Base-by-base conservation (phyloP, 2,888 invertebrate genomes). In the Coleophora flavipennella region DNA sequence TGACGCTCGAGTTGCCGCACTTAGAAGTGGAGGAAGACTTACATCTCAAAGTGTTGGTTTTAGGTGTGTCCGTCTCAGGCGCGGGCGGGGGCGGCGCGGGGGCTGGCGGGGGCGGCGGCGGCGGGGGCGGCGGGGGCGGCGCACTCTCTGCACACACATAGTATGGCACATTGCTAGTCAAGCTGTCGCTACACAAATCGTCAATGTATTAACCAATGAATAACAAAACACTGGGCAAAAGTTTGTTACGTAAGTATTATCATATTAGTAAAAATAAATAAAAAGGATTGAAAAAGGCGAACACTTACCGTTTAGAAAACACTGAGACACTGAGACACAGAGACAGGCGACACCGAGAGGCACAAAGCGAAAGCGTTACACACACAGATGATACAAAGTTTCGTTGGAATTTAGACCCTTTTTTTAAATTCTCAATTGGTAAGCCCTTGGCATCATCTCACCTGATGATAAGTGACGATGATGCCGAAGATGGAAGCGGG, bases 31-130 rank as follows among this genome's bases (percentile, higher is more conserved):
- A n/a, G n/a, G n/a, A n/a, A n/a, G n/a, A 34, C 75, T 78, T 51
- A 78, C 84, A 77, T 46, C 81, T 81, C 48, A 84, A 62, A 36
- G 81, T 74, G 49, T 72, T 76, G 1, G 70, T 71, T 29, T 62
- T 64, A 39, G 69, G 63, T 3, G 63, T 62, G 2, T 71, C 67
- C 12, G 62, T 46, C 2, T 59, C 58, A 14, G 61, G 50, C 26
- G 57, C 57, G 31, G 57, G 55, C 1, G 62, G 57, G 3, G 65
- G 59, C 7, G 74, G 67, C 10, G 76, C 73, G 1, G 73, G 66
- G 9, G 72, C 71, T 4, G 77, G 74, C 10, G 73, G 77, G 8
- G 84, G 80, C 7, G 76, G 60, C 13, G 72, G 62, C 2, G 63
- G 58, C 7, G 66, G 56, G n/a, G 63, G 57, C 1, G 63, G 57